phyloP scores from a whole-genome alignment of 2,113 vertebrate species.

The Paralichthys olivaceus region DNA sequence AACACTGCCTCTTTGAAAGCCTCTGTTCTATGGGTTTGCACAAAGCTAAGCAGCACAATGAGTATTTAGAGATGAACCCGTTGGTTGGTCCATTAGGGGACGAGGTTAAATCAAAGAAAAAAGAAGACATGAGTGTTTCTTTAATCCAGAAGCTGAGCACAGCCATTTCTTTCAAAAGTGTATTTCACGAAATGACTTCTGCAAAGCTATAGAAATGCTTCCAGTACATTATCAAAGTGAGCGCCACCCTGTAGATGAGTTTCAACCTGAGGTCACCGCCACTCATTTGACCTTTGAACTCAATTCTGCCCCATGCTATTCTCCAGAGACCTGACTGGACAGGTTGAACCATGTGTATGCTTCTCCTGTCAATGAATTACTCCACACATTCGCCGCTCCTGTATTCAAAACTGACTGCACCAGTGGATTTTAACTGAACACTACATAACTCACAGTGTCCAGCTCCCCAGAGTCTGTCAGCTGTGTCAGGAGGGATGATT shows the following conservation, averaged over 20 bases:
- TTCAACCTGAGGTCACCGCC: constrained; percentile 57
- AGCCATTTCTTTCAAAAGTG: too few species aligned
- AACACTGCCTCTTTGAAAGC: neutral
- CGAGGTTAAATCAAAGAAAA: neutral
- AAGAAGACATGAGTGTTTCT: neutral
- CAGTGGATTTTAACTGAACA: constrained; percentile 52
- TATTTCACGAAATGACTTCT: neutral
- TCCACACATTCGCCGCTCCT: constrained; percentile 24
- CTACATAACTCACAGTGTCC: constrained; percentile 46
- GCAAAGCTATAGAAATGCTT: constrained; percentile 20
- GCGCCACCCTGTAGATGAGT: constrained; percentile 44
- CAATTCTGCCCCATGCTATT: constrained; percentile 18
- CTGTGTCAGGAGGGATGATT: constrained; percentile 22
- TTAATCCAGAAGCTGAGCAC: neutral
- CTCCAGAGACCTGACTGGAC: constrained; percentile 26
- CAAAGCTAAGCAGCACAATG: neutral
- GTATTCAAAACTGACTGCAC: constrained; percentile 46
- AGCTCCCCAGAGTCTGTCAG: constrained; percentile 34
- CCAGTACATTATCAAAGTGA: constrained; percentile 30
- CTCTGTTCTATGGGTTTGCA: neutral
- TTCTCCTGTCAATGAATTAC: constrained; percentile 49
- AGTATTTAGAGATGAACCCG: neutral
- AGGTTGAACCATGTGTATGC: constrained; percentile 26
- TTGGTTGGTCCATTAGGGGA: too few species aligned
- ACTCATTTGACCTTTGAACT: constrained; percentile 66